Conservation (phyloP, 2,797 vertebrate species). For the Tenualosa ilisha region DNA sequence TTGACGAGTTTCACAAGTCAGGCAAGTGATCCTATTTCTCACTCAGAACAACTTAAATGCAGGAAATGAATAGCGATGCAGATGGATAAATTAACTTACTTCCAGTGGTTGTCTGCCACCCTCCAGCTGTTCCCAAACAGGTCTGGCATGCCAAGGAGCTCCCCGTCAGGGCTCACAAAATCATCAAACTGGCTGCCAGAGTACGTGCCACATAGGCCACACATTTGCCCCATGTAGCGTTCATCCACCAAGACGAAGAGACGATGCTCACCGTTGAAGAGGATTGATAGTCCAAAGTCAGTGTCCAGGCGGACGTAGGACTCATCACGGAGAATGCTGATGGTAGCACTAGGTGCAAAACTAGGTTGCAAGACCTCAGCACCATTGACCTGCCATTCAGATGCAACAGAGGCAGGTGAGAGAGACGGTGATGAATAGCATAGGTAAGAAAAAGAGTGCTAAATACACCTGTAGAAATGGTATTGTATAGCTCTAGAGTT, state of each 20-base stretch:
- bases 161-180: conserved; percentile 71
- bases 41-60: no score
- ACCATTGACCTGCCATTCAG: conserved; percentile 68
- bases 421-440: no score
- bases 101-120: conserved; percentile 58
- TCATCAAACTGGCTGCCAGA: conserved; percentile 77
- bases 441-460: neutral
- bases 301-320: conserved; percentile 67
- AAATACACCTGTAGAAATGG: neutral
- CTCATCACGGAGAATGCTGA: conserved; percentile 54
- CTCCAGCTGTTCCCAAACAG: conserved; percentile 83
- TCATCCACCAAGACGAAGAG: conserved; percentile 82
- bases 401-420: conserved; percentile 23
- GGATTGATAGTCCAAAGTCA: conserved; percentile 76
- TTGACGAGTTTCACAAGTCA: neutral
- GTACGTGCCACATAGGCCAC: conserved; percentile 83
- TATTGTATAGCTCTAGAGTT: neutral
- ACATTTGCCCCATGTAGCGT: conserved; percentile 72
- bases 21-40: neutral
- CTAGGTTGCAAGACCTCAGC: conserved; percentile 58
- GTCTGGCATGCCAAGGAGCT: conserved; percentile 60
- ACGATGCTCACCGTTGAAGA: conserved; percentile 73
- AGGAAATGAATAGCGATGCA: neutral
- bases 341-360: conserved; percentile 49
- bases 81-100: conserved; percentile 63